Evolutionary conservation across 64 coral and sea anemone genomes (phyloP).

Genomic region (Pocillopora damicornis): DNA sequence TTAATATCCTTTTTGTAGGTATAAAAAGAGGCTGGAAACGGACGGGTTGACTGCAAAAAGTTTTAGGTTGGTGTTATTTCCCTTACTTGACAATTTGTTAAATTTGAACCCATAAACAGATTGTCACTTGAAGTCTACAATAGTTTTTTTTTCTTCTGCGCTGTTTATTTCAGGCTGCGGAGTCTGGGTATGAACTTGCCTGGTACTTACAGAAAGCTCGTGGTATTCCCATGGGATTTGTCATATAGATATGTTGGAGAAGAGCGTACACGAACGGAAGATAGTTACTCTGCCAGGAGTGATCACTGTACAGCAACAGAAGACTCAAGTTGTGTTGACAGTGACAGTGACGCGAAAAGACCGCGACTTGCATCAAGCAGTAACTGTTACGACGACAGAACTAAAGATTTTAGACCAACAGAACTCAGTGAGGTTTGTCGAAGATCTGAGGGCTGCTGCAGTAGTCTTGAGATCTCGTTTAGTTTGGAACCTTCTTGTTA

Average conservation of each 20-base stretch:
- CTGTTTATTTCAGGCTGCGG: conserved; percentile 4
- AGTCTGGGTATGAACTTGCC: conserved; percentile 56
- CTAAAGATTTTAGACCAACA: neutral
- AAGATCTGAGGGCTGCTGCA: neutral
- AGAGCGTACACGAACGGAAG: neutral
- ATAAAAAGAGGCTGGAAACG: conserved; percentile 34
- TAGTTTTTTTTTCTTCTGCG: neutral
- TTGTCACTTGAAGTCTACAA: no score
- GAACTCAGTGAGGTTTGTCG: neutral
- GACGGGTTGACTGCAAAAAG: conserved; percentile 26
- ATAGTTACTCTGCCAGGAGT: neutral
- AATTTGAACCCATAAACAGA: no score
- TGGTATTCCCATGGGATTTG: conserved; percentile 52
- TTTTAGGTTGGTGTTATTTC: conserved; percentile 28
- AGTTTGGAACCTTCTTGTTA: conserved; percentile 69
- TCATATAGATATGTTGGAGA: conserved; percentile 26
- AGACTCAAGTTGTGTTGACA: neutral
- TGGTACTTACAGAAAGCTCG: conserved; percentile 83
- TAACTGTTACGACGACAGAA: neutral
- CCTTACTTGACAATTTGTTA: no score
- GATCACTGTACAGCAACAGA: no score
- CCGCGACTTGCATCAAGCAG: neutral
- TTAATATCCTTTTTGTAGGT: neutral
- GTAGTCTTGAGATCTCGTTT: conserved; percentile 70
- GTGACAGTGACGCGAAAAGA: neutral